These are phyloP conservation scores for Uropetala carovei DNA, from an alignment of 2,888 invertebrate species.

Conservation along the genomic window DNA sequence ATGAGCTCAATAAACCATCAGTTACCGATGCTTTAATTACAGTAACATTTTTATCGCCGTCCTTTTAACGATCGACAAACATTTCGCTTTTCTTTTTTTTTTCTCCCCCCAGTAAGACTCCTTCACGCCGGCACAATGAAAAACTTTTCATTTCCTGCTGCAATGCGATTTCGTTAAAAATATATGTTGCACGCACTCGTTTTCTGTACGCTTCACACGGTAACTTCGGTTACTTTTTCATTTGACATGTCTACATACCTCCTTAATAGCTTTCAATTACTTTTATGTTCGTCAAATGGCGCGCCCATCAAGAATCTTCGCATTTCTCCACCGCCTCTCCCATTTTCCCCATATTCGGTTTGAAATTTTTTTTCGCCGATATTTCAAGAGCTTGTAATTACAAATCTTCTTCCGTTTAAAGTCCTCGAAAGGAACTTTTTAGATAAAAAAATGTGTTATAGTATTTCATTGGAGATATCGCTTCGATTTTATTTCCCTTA, in stretches of 20 bases:
- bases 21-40: background rate
- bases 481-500: too few species aligned
- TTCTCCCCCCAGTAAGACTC: background rate
- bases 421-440: too few species aligned
- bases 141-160: constrained; percentile 17
- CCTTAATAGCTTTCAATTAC: constrained; percentile 31
- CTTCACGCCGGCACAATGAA: background rate
- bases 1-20: constrained; percentile 12
- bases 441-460: too few species aligned
- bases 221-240: background rate
- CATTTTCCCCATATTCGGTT: too few species aligned
- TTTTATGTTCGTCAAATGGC: constrained; percentile 25
- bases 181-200: background rate
- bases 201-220: constrained; percentile 10
- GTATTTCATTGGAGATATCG: too few species aligned
- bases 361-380: too few species aligned
- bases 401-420: too few species aligned
- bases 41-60: background rate
- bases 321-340: background rate
- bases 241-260: background rate
- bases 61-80: background rate
- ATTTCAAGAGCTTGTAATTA: too few species aligned
- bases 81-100: background rate
- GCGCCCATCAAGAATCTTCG: constrained; percentile 20
- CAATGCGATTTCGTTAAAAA: background rate